Evolutionary conservation across 1,140 invertebrate genomes (phyloP), one percentile per base, ranked within the genome.

Genomic region (Eubasilissa regina): DNA sequence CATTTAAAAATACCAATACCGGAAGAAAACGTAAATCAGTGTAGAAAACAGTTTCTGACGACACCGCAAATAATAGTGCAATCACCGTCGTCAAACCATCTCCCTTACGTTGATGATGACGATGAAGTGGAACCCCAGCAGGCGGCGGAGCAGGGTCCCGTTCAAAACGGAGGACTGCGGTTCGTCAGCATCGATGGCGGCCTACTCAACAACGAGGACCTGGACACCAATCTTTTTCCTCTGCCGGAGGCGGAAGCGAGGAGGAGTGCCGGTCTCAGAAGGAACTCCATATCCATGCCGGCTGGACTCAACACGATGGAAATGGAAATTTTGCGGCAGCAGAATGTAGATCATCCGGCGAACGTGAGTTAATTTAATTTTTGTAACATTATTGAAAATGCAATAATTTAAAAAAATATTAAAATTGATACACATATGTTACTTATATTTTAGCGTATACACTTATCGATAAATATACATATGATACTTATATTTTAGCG

Each of bases 241-340:
- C 78, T 81, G 66, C 56, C 81, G 60, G 62, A 80, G 12, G 51
- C 84, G 0, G 79, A 44, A 0, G 35, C 85, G 6, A 81, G 82
- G 60, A 86, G 86, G 64, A 84, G 80, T 66, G 76, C 83, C 4
- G 84, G 84, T 19, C 77, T 89, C 66, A 84, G 89, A 75, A 86
- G 87, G 47, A 89, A 89, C 73, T 89, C 88, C 0, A 88, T 89
- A 64, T 89, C 89, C n/a, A 85, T 89, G 85, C 89, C 89, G 4
- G 86, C 87, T 44, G 81, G 77, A 6, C 70, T 89, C 15, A 85
- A 86, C 51, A 87, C 87, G 62, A 76, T 89, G 81, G 87, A 89
- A 75, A 66, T 86, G 55, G 86, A 87, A 51, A 84, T 85, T 8
- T 62, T 89, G 77, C 85, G 83, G 70, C 87, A 87, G 51, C 85